A percentile compares a stretch with the other conserved stretches of the same genome.
Conservation (phyloP, 2,113 vertebrate species). For the Microcebus murinus region DNA sequence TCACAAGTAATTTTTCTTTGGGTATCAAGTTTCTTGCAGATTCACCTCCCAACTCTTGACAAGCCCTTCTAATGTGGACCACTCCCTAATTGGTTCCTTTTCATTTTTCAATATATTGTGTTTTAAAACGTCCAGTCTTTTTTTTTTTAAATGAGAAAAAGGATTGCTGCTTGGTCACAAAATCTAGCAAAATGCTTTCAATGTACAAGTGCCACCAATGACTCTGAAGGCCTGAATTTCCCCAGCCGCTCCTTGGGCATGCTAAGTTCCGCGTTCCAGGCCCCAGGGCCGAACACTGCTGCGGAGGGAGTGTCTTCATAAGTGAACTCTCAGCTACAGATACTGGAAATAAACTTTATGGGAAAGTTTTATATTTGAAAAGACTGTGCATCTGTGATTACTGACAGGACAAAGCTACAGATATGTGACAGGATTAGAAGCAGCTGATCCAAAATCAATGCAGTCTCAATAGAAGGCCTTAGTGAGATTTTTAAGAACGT, state of each 20-base stretch:
- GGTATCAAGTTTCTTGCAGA: not conserved
- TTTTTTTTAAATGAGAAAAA: not conserved
- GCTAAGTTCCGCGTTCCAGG: not conserved
- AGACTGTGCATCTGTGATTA: not conserved
- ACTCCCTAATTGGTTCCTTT: not conserved
- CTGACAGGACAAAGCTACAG: not conserved
- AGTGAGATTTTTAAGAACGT: not conserved
- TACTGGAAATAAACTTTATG: not conserved
- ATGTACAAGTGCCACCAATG: not conserved
- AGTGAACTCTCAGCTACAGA: not conserved
- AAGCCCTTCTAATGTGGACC: not conserved
- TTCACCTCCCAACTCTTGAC: not conserved
- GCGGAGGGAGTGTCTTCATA: not conserved
- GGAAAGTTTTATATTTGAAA: constrained; percentile 24
- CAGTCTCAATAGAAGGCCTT: not conserved
- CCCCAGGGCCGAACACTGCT: not conserved
- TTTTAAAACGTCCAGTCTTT: not conserved
- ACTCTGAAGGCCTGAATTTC: not conserved
- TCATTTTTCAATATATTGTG: not conserved
- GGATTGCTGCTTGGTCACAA: not conserved
- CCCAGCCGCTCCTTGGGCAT: not conserved
- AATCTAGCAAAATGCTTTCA: not conserved
- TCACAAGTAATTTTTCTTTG: not conserved
- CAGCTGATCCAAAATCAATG: not conserved
- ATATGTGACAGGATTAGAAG: not conserved